phyloP scores from a whole-genome alignment of 2,888 invertebrate species.

The Lapara coniferarum region DNA sequence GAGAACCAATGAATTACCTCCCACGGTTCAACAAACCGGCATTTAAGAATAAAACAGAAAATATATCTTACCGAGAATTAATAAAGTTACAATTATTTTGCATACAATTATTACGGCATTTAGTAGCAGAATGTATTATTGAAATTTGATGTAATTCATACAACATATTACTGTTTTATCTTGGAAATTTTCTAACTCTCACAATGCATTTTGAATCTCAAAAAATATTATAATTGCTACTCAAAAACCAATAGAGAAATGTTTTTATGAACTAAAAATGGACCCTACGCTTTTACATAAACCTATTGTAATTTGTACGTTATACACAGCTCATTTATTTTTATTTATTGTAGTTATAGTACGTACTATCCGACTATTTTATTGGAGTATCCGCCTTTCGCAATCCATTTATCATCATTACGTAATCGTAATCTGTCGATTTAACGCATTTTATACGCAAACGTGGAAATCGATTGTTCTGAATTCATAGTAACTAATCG shows the following conservation, averaged over 20 bases:
- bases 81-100: no score
- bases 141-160: no score
- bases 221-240: no score
- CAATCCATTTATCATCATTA: background rate
- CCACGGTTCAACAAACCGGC: no score
- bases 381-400: background rate
- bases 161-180: no score
- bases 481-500: background rate
- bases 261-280: background rate
- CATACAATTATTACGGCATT: no score
- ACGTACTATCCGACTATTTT: constrained; percentile 10
- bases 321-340: constrained; percentile 12
- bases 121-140: no score
- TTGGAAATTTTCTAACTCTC: no score
- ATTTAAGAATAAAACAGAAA: no score
- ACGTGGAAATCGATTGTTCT: constrained; percentile 3
- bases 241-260: background rate
- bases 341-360: constrained; percentile 21
- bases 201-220: background rate
- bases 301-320: background rate
- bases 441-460: constrained; percentile 18
- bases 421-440: constrained; percentile 14
- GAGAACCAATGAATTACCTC: no score
- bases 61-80: no score
- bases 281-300: constrained; percentile 17